These are phyloP conservation scores for Brachionus paranguensis DNA, from an alignment of 1,140 invertebrate species.

Conservation along the genomic window DNA sequence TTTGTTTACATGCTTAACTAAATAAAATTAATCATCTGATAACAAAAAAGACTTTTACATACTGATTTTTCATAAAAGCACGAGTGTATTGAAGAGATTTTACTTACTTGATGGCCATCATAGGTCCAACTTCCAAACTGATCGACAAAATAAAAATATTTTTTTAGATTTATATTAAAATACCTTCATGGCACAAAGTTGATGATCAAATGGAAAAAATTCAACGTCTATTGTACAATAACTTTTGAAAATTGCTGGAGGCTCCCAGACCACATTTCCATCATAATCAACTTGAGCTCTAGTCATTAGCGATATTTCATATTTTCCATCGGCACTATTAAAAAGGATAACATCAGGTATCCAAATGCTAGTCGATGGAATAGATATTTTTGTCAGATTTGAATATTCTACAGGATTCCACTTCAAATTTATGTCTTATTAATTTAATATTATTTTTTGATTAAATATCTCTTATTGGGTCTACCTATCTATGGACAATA, in stretches of 20 bases:
- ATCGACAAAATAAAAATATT: background rate
- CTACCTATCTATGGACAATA: no score
- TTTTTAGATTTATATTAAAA: background rate
- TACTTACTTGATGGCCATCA: constrained; percentile 81
- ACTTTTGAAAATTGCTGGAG: constrained; percentile 96
- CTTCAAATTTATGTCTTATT: constrained; percentile 22
- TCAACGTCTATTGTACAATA: constrained; percentile 83
- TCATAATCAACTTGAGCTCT: constrained; percentile 83
- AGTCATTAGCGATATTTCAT: constrained; percentile 92
- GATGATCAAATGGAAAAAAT: constrained; percentile 82
- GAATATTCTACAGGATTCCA: constrained; percentile 36
- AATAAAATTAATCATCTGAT: no score
- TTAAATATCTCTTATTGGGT: background rate
- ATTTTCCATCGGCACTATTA: constrained; percentile 87
- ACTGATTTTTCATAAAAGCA: no score
- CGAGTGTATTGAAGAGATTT: no score
- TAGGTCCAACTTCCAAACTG: constrained; percentile 89
- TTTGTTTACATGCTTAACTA: no score
- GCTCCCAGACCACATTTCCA: constrained; percentile 72
- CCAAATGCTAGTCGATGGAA: constrained; percentile 76
- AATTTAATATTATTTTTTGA: background rate
- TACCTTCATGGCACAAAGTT: constrained; percentile 60
- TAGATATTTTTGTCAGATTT: constrained; percentile 47
- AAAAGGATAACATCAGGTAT: constrained; percentile 57
- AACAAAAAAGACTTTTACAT: no score